Evolutionary conservation across 2,888 invertebrate genomes (phyloP).

Genomic region (Masnerella sp.): DNA sequence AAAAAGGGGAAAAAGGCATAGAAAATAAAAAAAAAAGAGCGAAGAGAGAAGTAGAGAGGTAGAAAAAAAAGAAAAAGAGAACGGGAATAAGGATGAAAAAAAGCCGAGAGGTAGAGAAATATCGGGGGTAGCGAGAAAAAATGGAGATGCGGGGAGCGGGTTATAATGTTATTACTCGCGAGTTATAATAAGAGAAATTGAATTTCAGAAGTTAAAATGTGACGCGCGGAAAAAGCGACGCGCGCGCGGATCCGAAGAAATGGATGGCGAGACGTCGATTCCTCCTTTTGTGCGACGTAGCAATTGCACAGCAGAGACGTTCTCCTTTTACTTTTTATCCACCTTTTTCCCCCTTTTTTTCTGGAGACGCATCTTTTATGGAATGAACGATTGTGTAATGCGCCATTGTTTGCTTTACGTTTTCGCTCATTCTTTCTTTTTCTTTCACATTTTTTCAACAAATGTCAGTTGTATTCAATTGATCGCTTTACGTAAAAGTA

Average conservation of each 20-base stretch:
- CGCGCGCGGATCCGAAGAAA: constrained; percentile 22
- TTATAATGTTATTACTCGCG: constrained; percentile 32
- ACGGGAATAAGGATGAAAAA: too few species aligned
- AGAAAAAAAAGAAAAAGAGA: too few species aligned
- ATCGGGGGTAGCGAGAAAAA: too few species aligned
- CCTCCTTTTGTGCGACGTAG: constrained; percentile 27
- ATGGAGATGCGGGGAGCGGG: too few species aligned
- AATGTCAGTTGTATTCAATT: too few species aligned
- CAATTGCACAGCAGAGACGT: constrained; percentile 15
- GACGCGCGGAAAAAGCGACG: constrained; percentile 25
- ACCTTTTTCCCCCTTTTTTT: background rate
- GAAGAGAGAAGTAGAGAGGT: too few species aligned
- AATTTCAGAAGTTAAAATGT: constrained; percentile 46
- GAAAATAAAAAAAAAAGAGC: too few species aligned
- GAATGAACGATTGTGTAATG: constrained; percentile 25
- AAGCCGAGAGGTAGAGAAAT: too few species aligned
- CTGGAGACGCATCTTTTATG: constrained; percentile 13
- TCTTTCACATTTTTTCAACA: background rate
- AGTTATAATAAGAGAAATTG: constrained; percentile 42
- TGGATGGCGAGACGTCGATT: constrained; percentile 30
- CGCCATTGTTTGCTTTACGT: constrained; percentile 19
- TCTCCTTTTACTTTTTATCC: background rate
- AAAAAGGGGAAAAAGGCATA: too few species aligned
- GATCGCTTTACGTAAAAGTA: too few species aligned
- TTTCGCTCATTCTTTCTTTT: background rate